Percentiles rank a stretch among this genome's conserved stretches.
These are phyloP conservation scores for Nymphicus hollandicus DNA, from an alignment of 2,113 vertebrate genomes.

Conservation along the genomic window DNA sequence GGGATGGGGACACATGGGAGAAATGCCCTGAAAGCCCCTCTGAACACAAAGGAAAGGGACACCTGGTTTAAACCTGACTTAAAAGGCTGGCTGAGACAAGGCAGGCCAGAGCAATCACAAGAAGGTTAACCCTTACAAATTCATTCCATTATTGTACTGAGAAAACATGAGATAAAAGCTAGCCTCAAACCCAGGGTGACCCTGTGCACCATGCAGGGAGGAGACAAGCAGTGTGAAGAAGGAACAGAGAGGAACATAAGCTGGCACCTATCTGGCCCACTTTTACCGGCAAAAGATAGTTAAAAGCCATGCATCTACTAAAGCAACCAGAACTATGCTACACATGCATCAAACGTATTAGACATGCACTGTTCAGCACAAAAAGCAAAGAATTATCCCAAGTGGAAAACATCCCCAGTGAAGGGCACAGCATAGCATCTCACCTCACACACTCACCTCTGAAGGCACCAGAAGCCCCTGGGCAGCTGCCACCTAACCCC, in stretches of 20 bases:
- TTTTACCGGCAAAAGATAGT: background rate
- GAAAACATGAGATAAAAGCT: background rate
- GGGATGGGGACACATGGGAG: fast-evolving
- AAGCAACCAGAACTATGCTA: background rate
- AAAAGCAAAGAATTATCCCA: background rate
- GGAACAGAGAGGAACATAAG: background rate
- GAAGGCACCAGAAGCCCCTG: background rate
- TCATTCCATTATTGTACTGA: background rate
- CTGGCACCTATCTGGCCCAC: background rate
- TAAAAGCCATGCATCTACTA: background rate
- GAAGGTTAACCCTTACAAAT: background rate
- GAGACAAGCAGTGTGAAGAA: background rate
- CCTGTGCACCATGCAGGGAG: fast-evolving
- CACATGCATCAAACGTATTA: background rate
- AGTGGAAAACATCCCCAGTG: background rate
- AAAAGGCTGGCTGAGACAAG: background rate
- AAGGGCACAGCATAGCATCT: background rate
- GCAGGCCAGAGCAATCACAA: background rate
- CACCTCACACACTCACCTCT: background rate
- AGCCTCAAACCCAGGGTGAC: fast-evolving
- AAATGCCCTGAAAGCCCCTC: background rate
- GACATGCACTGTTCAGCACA: background rate
- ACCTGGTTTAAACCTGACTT: background rate
- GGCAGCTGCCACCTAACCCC: background rate
- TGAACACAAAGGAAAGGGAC: background rate